Evolutionary conservation across 2,113 vertebrate genomes (phyloP), one percentile per base, ranked within the genome.

Genomic region (Hippopotamus amphibius): DNA sequence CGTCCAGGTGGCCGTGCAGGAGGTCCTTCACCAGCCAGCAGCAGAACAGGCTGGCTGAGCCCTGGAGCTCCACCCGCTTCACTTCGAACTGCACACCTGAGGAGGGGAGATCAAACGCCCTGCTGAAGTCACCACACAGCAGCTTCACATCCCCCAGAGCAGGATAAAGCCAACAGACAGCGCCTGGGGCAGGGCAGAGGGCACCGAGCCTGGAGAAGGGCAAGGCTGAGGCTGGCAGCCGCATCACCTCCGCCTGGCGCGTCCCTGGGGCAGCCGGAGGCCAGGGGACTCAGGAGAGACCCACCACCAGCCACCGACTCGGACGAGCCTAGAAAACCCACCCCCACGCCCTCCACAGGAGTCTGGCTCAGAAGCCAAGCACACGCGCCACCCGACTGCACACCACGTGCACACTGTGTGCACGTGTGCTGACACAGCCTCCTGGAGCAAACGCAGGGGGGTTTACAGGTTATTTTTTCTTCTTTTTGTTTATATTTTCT

Each of bases 71-170:
- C 46, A 98, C 98, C 28, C 97, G 96, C 65, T 98, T 98, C 55
- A 99, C 99, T 59, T 99, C 99, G 50, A 99, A 99, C 97, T 98
- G 97, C 88, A 99, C 95, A 76, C 99, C 99, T 99, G 97, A 86
- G 77, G 79, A 14, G 37, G 69, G 0, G 4, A 41, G 66, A 71
- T 24, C 0, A 0, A 50, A 33, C 7, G 4, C 10, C n/a, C 43
- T 6, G 2, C 48, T 46, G 80, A 53, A n/a, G 59, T 30, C 13
- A 6, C 30, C 7, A 55, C 7, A 55, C 6, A 22, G 50, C 50
- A 1, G 1, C 6, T 0, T 41, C 88, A 17, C 12, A 3, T 0
- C 41, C 81, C 50, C 76, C 13, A 48, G 41, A 33, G 7, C 33
- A 8, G 10, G 50, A 61, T 1, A 7, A 19, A 16, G n/a, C 33